A percentile compares a stretch with the other conserved stretches of the same genome.
Conservation (phyloP, 2,113 vertebrate genomes). For the Hirundichthys speculiger region DNA sequence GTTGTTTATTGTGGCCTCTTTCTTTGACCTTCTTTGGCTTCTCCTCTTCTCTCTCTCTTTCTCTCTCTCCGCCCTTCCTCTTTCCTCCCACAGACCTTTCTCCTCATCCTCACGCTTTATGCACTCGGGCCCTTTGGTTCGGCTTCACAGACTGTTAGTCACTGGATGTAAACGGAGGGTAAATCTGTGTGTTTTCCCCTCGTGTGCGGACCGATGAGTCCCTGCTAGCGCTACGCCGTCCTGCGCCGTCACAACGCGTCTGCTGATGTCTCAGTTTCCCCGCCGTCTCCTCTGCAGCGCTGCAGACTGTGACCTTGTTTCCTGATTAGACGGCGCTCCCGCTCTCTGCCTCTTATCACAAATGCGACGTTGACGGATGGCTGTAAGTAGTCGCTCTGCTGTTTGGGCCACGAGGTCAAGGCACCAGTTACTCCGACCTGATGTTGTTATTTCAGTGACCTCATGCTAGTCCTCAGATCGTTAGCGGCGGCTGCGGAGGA, state of each 20-base stretch:
- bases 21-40: constrained; percentile 40
- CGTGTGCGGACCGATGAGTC: not conserved
- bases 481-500: not conserved
- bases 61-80: constrained; percentile 19
- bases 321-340: constrained; percentile 59
- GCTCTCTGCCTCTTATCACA: constrained; percentile 63
- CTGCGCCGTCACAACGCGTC: not conserved
- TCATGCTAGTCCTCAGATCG: constrained; percentile 23
- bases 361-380: constrained; percentile 64
- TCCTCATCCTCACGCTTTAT: not conserved
- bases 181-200: not conserved
- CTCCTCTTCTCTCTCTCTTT: constrained; percentile 24
- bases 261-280: constrained; percentile 12
- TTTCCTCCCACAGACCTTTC: constrained; percentile 4
- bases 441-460: constrained; percentile 24
- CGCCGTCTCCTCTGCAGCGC: constrained; percentile 3
- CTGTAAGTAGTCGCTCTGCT: constrained; percentile 36
- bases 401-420: constrained; percentile 58
- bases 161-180: too few species aligned
- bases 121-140: constrained; percentile 1
- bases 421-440: constrained; percentile 50
- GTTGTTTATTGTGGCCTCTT: constrained; percentile 47
- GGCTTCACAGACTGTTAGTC: too few species aligned
- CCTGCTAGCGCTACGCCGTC: not conserved
- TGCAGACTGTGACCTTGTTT: constrained; percentile 66